Conservation (phyloP, 2,797 vertebrate species). For the Enteromius afrohamiltoni region DNA sequence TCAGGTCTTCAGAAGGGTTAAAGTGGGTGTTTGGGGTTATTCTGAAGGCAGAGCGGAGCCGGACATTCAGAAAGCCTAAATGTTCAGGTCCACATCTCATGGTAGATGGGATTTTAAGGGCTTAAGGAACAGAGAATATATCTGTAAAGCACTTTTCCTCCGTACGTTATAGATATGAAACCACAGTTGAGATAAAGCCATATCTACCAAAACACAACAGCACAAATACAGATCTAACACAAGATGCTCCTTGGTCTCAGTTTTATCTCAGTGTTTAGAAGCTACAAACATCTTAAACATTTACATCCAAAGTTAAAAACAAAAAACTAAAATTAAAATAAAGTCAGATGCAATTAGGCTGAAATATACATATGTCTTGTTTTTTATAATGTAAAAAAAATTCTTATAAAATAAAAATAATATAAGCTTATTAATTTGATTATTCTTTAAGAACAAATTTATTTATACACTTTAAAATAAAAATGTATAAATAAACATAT, state of each 20-base stretch:
- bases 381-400: too few relatives aligned
- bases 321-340: background rate
- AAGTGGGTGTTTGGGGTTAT: background rate
- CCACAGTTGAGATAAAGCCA: background rate
- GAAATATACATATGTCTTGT: background rate
- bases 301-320: background rate
- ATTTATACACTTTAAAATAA: too few relatives aligned
- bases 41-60: background rate
- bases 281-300: background rate
- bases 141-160: background rate
- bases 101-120: background rate
- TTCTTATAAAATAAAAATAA: too few relatives aligned
- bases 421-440: too few relatives aligned
- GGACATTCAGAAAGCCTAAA: background rate
- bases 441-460: too few relatives aligned
- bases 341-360: background rate
- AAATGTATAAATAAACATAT: too few relatives aligned
- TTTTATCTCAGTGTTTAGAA: slow-evolving; percentile 7
- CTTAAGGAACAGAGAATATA: background rate
- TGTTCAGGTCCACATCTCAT: background rate
- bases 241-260: background rate
- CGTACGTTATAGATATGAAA: background rate
- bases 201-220: background rate
- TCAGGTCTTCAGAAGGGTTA: background rate
- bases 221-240: background rate